Conservation (phyloP, 2,797 vertebrate species). For the Sebastes steindachneri region DNA sequence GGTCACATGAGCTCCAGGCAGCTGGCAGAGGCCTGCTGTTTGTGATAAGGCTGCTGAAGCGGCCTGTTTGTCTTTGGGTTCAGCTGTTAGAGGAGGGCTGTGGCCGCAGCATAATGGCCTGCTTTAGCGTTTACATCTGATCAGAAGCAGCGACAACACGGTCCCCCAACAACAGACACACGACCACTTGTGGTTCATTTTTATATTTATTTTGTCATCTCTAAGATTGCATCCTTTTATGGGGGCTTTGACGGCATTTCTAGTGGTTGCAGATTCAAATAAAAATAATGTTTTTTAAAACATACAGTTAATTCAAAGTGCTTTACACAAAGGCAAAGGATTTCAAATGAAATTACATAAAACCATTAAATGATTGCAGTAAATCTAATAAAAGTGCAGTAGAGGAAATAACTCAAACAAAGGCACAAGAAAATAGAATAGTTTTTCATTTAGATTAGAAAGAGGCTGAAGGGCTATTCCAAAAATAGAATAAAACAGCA, state of each 20-base stretch:
- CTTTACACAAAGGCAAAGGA: not conserved
- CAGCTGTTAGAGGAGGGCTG: constrained; percentile 47
- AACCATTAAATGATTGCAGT: not conserved
- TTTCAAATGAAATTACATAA: not conserved
- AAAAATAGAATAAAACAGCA: not conserved
- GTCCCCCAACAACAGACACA: not conserved
- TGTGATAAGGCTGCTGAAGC: constrained; percentile 47
- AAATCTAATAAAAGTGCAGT: not conserved
- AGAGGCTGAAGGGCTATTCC: not conserved
- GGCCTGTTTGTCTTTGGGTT: constrained; percentile 41
- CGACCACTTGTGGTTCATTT: not conserved
- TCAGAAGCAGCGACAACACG: constrained; percentile 3
- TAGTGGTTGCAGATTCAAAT: not conserved
- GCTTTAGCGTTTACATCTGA: constrained; percentile 25
- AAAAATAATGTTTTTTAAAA: not conserved
- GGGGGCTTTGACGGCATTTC: not conserved
- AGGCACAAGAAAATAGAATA: not conserved
- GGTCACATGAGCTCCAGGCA: constrained; percentile 50
- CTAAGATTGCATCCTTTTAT: not conserved
- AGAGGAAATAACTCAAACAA: not conserved
- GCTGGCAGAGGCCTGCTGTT: constrained; percentile 50
- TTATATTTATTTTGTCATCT: not conserved
- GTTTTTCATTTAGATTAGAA: not conserved
- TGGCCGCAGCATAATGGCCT: constrained; percentile 22
- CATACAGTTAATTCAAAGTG: not conserved